phyloP scores from a whole-genome alignment of 2,113 vertebrate species.

The Marcusenius ussheri region DNA sequence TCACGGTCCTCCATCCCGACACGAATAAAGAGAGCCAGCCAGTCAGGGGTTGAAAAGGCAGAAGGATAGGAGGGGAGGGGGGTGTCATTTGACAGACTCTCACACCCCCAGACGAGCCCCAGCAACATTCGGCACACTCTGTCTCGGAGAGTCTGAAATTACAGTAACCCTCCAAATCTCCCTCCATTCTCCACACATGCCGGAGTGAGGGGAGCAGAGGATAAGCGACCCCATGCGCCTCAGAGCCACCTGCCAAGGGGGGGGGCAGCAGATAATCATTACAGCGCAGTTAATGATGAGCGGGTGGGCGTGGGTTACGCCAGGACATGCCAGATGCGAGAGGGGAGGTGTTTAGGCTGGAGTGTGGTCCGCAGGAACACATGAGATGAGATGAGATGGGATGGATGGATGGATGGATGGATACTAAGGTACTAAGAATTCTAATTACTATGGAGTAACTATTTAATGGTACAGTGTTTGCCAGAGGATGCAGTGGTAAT shows the following conservation, averaged over 20 bases:
- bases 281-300: constrained; percentile 31
- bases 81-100: neutral
- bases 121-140: constrained; percentile 27
- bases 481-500: no score
- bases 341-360: neutral
- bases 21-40: neutral
- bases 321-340: constrained; percentile 15
- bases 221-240: constrained; percentile 42
- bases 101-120: neutral
- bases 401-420: no score
- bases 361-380: neutral
- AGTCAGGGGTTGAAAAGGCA: neutral
- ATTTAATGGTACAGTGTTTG: no score
- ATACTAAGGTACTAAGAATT: no score
- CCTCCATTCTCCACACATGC: constrained; percentile 51
- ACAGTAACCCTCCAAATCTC: constrained; percentile 44
- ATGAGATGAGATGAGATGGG: neutral
- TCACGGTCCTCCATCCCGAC: neutral
- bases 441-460: no score
- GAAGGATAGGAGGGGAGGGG: neutral
- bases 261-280: constrained; percentile 42
- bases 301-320: neutral
- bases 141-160: constrained; percentile 43
- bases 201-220: constrained; percentile 53
- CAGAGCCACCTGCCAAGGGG: constrained; percentile 21